phyloP scores from a whole-genome alignment of 2,113 vertebrate genomes.

The Empidonax alnorum region DNA sequence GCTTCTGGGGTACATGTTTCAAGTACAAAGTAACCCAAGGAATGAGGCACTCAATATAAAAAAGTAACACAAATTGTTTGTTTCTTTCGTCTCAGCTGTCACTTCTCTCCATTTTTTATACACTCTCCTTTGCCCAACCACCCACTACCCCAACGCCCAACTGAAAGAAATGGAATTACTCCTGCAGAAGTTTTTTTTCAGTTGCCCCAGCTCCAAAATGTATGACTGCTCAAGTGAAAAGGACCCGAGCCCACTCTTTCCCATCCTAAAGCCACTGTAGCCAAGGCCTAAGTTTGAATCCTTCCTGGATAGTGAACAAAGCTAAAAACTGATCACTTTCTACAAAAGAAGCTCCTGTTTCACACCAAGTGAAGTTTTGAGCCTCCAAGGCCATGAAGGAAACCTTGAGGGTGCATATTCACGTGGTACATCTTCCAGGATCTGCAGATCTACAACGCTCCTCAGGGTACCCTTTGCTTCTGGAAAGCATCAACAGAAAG shows the following conservation, averaged over 20 bases:
- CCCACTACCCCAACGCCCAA: neutral
- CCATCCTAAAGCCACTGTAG: neutral
- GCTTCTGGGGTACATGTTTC: neutral
- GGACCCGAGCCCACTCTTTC: neutral
- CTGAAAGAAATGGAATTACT: neutral
- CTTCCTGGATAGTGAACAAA: neutral
- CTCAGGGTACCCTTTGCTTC: neutral
- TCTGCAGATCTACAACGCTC: neutral
- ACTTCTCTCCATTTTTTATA: neutral
- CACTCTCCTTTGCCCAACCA: neutral
- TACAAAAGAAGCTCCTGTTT: neutral
- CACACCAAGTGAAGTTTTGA: neutral
- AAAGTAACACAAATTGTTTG: neutral
- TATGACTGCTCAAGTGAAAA: neutral
- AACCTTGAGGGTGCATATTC: neutral
- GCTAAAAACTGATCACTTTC: neutral
- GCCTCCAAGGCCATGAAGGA: neutral
- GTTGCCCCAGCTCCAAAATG: neutral
- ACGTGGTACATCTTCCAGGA: neutral
- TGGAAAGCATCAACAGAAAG: neutral
- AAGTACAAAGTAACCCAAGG: neutral
- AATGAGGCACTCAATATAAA: neutral
- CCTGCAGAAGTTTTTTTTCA: neutral
- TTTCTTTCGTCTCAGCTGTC: neutral
- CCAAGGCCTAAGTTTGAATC: neutral